Evolutionary conservation across 2,113 vertebrate genomes (phyloP), one percentile per base, ranked within the genome.

Genomic region (Okapia johnstoni): DNA sequence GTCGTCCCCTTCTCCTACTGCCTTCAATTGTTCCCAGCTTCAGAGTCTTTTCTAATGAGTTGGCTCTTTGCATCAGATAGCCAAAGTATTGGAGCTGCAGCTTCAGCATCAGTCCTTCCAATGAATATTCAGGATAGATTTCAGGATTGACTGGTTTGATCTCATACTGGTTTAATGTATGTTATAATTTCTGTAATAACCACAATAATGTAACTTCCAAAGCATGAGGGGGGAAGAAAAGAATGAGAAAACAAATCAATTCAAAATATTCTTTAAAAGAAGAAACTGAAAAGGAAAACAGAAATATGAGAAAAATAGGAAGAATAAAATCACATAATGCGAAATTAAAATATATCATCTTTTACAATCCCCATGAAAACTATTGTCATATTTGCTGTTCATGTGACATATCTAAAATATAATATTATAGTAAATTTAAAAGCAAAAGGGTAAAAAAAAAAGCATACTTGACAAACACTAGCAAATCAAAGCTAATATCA

Each of bases 181-280:
- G 33, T n/a, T 66, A 19, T 50, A 3, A 12, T 63, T n/a, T 94
- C 19, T 43, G 26, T 4, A 26, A 40, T 55, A 61, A 46, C 28
- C 36, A 12, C 30, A 25, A 61, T 19, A 15, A 7, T 12, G 23
- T 25, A 15, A 26, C 43, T 94, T 48, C 9, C 30, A 43, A 81
- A 33, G 2, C 6, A 25, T 26, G 5, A 19, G 6, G 15, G 13
- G 17, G 5, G 1, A 3, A 19, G 17, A 76, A 25, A 40, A 30
- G 6, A 26, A 79, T 3, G 26, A 46, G 10, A 46, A 58, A 66
- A 60, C 21, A 21, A 58, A 43, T 46, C 43, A 54, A 23, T 48
- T 46, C 54, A 21, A 48, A 66, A 5, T 4, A 14, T 1, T 0
- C 19, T 10, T 11, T 10, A 52, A 58, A 12, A 16, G 57, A 55